Evolutionary conservation across 2,113 vertebrate genomes (phyloP), one percentile per base, ranked within the genome.

Genomic region (Gadus chalcogrammus): DNA sequence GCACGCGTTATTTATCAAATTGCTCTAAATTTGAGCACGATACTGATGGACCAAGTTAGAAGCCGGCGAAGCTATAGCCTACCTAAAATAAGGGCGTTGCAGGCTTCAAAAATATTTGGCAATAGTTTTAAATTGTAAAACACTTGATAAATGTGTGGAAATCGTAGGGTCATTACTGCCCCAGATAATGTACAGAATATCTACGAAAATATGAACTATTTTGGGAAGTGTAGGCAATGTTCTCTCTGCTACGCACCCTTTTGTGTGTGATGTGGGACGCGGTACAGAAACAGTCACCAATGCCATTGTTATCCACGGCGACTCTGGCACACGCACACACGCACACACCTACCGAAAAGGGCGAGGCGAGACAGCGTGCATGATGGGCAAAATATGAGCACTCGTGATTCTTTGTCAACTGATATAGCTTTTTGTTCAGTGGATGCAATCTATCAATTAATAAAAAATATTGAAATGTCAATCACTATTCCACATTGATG

Each of bases 241-340:
- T 24, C 24, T 2, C 24, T 7, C 18, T n/a, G 15, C 16, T 17
- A 17, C 20, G 20, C 61, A 63, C 61, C 15, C 13, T 63, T 13
- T 63, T 63, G 15, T 35, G 62, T 38, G 63, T 71, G 78, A 83
- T 78, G 76, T 65, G 52, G 69, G 70, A 71, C 31, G 62, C 31
- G 48, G 70, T 11, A n/a, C 48, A 64, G 64, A 62, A 42, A 48
- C 74, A 76, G 81, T 78, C 76, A 83, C 73, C 71, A 82, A 77
- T 79, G 84, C 80, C 89, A 88, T 90, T 89, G 89, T 89, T 88
- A 82, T 76, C 67, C 74, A 69, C 80, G 81, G 84, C 70, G 76
- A 72, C 77, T 71, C 78, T 78, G 75, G 77, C 81, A 17, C 24
- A 38, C 60, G 48, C 52, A 31, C 27, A 72, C 24, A 38, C 60